phyloP scores from a whole-genome alignment of 2,888 invertebrate genomes.

The Embidobia sp. region DNA sequence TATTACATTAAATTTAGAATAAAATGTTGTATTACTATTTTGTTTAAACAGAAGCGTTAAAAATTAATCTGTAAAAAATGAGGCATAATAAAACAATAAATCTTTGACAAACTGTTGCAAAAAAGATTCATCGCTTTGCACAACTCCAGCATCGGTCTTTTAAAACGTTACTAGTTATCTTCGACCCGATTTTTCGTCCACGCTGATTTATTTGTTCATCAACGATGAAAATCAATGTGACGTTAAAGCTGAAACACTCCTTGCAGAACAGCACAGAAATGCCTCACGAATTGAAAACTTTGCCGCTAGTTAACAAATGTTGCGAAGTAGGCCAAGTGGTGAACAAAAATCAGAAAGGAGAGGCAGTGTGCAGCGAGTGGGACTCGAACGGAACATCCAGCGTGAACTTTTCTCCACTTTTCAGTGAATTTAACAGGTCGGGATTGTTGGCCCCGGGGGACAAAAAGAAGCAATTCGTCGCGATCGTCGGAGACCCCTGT shows the following conservation, averaged over 20 bases:
- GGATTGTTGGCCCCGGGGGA: conserved; percentile 80
- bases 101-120: too few relatives aligned
- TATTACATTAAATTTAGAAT: too few relatives aligned
- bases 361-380: conserved; percentile 63
- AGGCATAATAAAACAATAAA: too few relatives aligned
- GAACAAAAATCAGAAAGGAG: conserved; percentile 54
- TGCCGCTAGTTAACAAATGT: conserved; percentile 76
- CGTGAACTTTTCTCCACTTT: conserved; percentile 82
- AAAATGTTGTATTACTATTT: too few relatives aligned
- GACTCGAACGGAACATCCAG: conserved; percentile 24
- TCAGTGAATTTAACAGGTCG: conserved; percentile 83
- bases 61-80: too few relatives aligned
- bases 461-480: conserved; percentile 82
- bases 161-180: too few relatives aligned
- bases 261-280: conserved; percentile 71
- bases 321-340: conserved; percentile 72
- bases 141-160: too few relatives aligned
- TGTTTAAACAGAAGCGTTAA: too few relatives aligned
- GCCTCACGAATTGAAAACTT: conserved; percentile 57
- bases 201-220: too few relatives aligned
- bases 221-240: background rate
- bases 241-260: background rate
- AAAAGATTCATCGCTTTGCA: too few relatives aligned
- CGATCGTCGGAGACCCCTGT: conserved; percentile 84
- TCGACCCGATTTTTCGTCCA: too few relatives aligned